A percentile compares a stretch with the other conserved stretches of the same genome.
Conservation (phyloP, 1,140 invertebrate genomes). For the Euwallacea similis region DNA sequence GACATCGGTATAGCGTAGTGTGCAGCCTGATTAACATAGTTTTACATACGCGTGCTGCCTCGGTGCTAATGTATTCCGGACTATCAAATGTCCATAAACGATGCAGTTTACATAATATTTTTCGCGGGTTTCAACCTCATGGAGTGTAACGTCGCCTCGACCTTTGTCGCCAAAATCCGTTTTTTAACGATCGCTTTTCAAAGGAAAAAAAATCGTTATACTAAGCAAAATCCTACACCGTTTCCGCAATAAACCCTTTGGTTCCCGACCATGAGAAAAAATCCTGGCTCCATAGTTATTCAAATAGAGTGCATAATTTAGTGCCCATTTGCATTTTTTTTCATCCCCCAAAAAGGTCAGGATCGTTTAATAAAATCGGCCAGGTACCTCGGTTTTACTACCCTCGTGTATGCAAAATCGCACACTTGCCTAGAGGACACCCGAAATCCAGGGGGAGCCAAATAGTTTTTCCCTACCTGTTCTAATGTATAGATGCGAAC, state of each 20-base stretch:
- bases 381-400: conserved; percentile 40
- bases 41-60: conserved; percentile 33
- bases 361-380: conserved; percentile 45
- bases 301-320: conserved; percentile 49
- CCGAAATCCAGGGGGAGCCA: conserved; percentile 33
- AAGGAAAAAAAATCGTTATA: conserved; percentile 40
- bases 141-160: neutral
- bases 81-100: conserved; percentile 33
- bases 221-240: conserved; percentile 39
- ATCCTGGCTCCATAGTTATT: conserved; percentile 42
- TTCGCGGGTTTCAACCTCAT: neutral
- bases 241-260: conserved; percentile 36
- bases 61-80: conserved; percentile 35
- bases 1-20: conserved; percentile 21
- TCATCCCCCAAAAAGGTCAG: conserved; percentile 44
- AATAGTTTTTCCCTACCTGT: conserved; percentile 53
- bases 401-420: conserved; percentile 35
- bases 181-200: conserved; percentile 30
- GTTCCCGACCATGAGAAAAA: conserved; percentile 50
- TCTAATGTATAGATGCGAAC: conserved; percentile 52
- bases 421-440: conserved; percentile 25
- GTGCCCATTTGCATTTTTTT: conserved; percentile 49
- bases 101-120: conserved; percentile 18
- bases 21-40: conserved; percentile 35
- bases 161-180: conserved; percentile 14